These are phyloP conservation scores for Bicyclus anynana DNA, from an alignment of 1,140 invertebrate genomes.

Conservation along the genomic window DNA sequence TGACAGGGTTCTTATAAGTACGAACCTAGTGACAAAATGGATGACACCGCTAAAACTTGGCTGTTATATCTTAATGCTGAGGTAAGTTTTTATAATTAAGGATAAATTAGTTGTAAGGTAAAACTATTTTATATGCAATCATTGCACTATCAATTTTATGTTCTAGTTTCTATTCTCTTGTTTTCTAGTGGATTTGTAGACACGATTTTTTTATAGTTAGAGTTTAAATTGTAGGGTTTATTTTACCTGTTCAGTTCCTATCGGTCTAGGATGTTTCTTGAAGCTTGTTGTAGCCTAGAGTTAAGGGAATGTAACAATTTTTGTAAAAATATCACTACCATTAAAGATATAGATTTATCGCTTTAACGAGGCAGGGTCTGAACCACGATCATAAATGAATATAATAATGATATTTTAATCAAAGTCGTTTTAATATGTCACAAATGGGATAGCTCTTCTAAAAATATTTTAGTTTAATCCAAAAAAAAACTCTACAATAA, in stretches of 20 bases:
- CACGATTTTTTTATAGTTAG: conserved; percentile 33
- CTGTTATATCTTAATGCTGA: conserved; percentile 51
- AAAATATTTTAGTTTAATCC: neutral
- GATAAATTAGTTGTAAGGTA: conserved; percentile 53
- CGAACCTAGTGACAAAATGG: conserved; percentile 7
- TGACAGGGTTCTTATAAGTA: conserved; percentile 7
- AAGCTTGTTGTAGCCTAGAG: conserved; percentile 55
- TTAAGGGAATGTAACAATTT: conserved; percentile 33
- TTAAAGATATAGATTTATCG: conserved; percentile 59
- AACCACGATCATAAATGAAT: conserved; percentile 61
- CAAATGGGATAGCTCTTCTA: conserved; percentile 56
- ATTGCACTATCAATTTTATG: conserved; percentile 36
- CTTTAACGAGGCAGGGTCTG: conserved; percentile 73
- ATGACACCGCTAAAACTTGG: conserved; percentile 33
- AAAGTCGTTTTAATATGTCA: conserved; percentile 18
- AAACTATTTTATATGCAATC: conserved; percentile 41
- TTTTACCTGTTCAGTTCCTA: conserved; percentile 65
- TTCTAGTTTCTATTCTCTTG: conserved; percentile 33
- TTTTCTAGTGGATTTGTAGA: conserved; percentile 30
- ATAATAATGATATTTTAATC: conserved; percentile 33
- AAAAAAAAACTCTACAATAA: neutral
- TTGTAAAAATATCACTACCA: conserved; percentile 55
- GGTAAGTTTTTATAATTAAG: conserved; percentile 60
- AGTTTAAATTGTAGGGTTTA: conserved; percentile 39
- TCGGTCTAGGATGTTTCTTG: conserved; percentile 64